Evolutionary conservation across 1,140 invertebrate genomes (phyloP), one percentile per base, ranked within the genome.

Genomic region (Cotesia glomerata): DNA sequence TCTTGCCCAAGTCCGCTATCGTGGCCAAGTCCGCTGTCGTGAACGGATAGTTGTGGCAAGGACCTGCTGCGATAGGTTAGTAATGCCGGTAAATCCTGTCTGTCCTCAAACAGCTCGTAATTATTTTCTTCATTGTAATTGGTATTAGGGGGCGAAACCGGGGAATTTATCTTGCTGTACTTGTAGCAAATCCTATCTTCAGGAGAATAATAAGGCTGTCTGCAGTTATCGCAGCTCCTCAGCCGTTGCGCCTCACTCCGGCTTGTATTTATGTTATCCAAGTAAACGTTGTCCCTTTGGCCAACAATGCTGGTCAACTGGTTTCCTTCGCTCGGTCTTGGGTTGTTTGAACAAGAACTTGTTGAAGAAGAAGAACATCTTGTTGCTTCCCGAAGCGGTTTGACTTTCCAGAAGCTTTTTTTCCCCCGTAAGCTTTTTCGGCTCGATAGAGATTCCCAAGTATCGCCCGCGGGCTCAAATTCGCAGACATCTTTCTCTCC

Each of bases 1-100:
- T 85, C 85, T 64, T 86, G 83, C 11, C 79, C 82, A 67, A 85
- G 77, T 1, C 82, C 83, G 51, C 83, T 85, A 45, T 82, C 82
- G 32, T 82, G 81, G 13, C 79, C 82, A 69, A 85, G 77, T 1
- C 82, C 83, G 51, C 83, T 85, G 39, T 82, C 82, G 32, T 82
- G 81, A 13, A 79, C 72, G 0, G 83, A 85, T 39, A 85, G 71
- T 63, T 82, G 79, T 1, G 84, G 84, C 36, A 84, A 71, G 0
- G 84, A 85, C 18, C 79, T 78, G 68, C 82, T 83, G 51, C 79
- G 77, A 74, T 81, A 82, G 0, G 83, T 76, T 32, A 78, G 5
- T 1, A 75, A 64, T 0, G 75, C 62, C 11, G 77, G 78, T 0
- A 69, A 69, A n/a, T 79, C 75, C n/a, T 45, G 72, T 11, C 36